Evolutionary conservation across 2,888 invertebrate genomes (phyloP), one percentile per base, ranked within the genome.

Genomic region (Mimas tiliae): DNA sequence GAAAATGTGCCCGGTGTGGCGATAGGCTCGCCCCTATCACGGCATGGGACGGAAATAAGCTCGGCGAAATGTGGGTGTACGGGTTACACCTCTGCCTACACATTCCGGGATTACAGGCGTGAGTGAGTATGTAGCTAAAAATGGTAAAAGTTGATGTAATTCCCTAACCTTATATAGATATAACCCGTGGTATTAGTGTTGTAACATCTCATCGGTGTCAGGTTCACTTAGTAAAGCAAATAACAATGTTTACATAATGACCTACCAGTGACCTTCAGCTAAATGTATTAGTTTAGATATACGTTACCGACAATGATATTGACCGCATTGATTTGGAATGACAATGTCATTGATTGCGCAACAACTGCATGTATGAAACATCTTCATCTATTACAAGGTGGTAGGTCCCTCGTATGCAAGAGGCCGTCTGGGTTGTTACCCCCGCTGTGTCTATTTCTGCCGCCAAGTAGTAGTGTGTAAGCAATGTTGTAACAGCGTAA

Each of bases 151-250:
- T 19, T 38, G 6, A 1, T 12, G 42, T 38, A 42, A 38, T 58
- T 58, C 19, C 19, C 42, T 11, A 42, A 58, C 42, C 42, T 6
- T 12, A 38, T 12, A 33, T 33, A 11, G 16, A 38, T 34, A 16
- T 50, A 55, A 38, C 42, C 38, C 11, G 50, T 50, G 19, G 50
- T 19, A 9, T 50, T 38, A n/a, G 58, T 58, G 58, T 58, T 42
- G 69, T 67, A 52, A 64, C 48, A 65, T n/a, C n/a, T n/a, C n/a
- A n/a, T 65, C 69, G 62, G 58, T 33, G 6, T 33, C 64, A 70
- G 63, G 66, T 62, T 55, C 51, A 48, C 66, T 71, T 72, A 68
- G 68, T 69, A 68, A 69, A 68, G 52, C 63, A 64, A 75, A 76
- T 69, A 72, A 69, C 65, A 4, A 58, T 21, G 33, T 55, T 34